A percentile compares a stretch with the other conserved stretches of the same genome.
phyloP scores from a whole-genome alignment of 2,113 vertebrate genomes.

The Salvelinus alpinus region DNA sequence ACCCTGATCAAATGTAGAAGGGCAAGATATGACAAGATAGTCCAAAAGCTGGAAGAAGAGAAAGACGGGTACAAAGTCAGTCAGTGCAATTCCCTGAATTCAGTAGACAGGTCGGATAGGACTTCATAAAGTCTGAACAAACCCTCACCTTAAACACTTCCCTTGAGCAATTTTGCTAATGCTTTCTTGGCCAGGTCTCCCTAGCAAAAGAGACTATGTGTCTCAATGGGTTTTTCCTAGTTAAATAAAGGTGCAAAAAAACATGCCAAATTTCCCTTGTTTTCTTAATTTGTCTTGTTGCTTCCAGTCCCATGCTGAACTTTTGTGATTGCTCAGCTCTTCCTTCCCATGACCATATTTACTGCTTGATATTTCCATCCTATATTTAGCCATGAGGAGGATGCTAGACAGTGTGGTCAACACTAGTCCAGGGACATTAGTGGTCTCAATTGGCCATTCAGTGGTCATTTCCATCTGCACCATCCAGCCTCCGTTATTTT shows the following conservation, averaged over 20 bases:
- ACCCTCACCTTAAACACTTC: not conserved
- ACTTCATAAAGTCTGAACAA: not conserved
- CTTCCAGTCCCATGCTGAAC: not conserved
- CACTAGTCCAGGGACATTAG: constrained; percentile 41
- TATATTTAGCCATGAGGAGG: not conserved
- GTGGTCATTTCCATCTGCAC: constrained; percentile 28
- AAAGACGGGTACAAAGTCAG: not conserved
- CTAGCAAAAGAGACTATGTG: too few species aligned
- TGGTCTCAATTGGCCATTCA: constrained; percentile 42
- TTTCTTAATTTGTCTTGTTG: not conserved
- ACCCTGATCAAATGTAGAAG: too few species aligned
- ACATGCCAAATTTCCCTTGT: not conserved
- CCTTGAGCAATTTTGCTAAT: not conserved
- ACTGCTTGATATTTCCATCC: not conserved
- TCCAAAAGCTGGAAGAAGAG: not conserved
- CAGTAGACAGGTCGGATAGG: not conserved
- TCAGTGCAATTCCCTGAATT: not conserved
- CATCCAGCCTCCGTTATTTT: constrained; percentile 28
- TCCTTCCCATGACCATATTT: not conserved
- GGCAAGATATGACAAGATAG: not conserved
- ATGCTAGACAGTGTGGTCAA: constrained; percentile 32
- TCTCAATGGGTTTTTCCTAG: too few species aligned
- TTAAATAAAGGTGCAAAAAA: not conserved
- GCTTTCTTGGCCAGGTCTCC: too few species aligned
- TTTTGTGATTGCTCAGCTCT: not conserved